Evolutionary conservation across 1,140 invertebrate genomes (phyloP).

Genomic region (Trichogramma pretiosum): DNA sequence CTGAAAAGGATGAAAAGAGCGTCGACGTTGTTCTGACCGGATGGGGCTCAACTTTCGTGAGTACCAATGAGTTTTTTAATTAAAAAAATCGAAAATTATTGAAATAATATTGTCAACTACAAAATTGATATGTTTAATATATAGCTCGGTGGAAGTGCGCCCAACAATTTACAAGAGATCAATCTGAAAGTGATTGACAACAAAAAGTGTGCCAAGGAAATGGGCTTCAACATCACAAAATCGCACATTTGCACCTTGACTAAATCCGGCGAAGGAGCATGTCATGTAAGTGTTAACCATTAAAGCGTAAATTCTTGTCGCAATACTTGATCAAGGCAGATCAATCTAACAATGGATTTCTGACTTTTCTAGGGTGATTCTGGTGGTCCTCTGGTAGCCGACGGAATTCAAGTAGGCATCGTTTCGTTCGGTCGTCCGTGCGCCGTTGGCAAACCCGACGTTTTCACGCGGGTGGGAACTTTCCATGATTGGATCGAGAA

Average conservation of each 20-base stretch:
- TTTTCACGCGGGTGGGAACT: constrained; percentile 48
- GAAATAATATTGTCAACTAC: too few species aligned
- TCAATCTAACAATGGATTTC: too few species aligned
- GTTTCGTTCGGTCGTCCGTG: constrained; percentile 55
- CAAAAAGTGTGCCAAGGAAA: constrained; percentile 6
- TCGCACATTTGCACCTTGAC: constrained; percentile 55
- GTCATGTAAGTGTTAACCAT: constrained; percentile 50
- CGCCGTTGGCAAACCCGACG: constrained; percentile 53
- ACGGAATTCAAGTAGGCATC: constrained; percentile 4
- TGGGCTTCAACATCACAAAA: constrained; percentile 19
- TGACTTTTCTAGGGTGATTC: neutral
- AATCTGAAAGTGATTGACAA: constrained; percentile 18
- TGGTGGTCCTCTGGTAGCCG: constrained; percentile 7
- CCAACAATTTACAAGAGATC: constrained; percentile 22
- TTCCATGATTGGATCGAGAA: constrained; percentile 46
- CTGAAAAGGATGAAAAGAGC: neutral
- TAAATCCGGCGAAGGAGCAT: constrained; percentile 49
- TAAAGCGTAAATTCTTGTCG: too few species aligned
- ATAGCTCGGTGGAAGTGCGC: constrained; percentile 19
- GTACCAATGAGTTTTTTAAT: too few species aligned
- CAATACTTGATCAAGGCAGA: too few species aligned
- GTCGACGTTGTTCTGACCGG: neutral
- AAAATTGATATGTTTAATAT: neutral
- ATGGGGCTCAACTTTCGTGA: neutral
- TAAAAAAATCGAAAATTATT: too few species aligned